These are phyloP conservation scores for Sebastes cheni DNA, from an alignment of 2,797 vertebrate genomes.

Conservation along the genomic window DNA sequence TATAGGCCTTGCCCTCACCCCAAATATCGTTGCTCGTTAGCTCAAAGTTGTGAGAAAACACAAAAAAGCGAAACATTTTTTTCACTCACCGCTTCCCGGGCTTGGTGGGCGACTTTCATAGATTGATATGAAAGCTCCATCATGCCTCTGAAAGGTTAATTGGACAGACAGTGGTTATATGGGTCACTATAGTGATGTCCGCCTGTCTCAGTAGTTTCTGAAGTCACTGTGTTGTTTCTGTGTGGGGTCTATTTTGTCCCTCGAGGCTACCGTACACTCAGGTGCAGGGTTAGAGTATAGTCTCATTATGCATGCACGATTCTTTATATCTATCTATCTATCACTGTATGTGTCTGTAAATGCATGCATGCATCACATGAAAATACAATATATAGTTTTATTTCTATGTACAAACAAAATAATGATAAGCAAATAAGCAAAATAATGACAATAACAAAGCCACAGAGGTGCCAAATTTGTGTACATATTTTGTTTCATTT, in stretches of 20 bases:
- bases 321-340: too few species aligned
- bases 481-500: too few species aligned
- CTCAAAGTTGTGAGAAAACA: neutral
- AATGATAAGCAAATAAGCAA: too few species aligned
- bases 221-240: neutral
- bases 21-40: neutral
- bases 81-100: slow-evolving; percentile 88
- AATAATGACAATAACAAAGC: neutral
- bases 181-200: neutral
- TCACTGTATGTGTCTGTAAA: too few species aligned
- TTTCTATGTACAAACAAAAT: too few species aligned
- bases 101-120: slow-evolving; percentile 84
- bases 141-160: neutral
- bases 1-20: neutral
- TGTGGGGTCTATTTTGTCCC: neutral
- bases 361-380: too few species aligned
- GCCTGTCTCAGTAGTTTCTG: neutral
- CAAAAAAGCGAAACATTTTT: fast-evolving
- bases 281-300: too few species aligned
- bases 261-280: slow-evolving; percentile 6
- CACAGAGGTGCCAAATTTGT: neutral
- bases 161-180: neutral
- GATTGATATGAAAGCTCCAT: slow-evolving; percentile 90
- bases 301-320: too few species aligned
- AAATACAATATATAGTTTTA: too few species aligned